Conservation (phyloP, 2,888 invertebrate genomes). For the Lithosia quadra region DNA sequence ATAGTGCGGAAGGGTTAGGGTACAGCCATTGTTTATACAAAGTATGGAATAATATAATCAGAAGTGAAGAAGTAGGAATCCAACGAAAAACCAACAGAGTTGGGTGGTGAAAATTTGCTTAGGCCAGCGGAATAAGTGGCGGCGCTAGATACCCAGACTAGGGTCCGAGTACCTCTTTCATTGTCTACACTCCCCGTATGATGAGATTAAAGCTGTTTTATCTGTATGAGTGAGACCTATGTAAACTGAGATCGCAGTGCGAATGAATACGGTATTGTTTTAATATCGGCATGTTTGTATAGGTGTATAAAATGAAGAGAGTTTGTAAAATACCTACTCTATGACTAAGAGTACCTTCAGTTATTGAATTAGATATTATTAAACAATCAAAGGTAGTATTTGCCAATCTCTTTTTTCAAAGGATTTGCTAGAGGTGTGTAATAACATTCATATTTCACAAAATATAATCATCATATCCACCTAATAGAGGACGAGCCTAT, state of each 20-base stretch:
- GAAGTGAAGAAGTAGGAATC: slow-evolving; percentile 86
- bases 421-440: no score
- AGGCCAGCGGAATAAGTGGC: slow-evolving; percentile 85
- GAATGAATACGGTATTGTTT: slow-evolving; percentile 36
- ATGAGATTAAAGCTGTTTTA: slow-evolving; percentile 53
- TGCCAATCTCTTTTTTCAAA: no score
- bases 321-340: background rate
- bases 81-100: slow-evolving; percentile 84
- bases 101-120: slow-evolving; percentile 84
- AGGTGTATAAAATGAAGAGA: slow-evolving; percentile 5
- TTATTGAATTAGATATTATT: no score
- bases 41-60: slow-evolving; percentile 87
- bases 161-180: slow-evolving; percentile 61
- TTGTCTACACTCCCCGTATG: slow-evolving; percentile 71
- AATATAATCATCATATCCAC: no score
- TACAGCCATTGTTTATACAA: slow-evolving; percentile 82
- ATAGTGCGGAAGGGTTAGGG: slow-evolving; percentile 84
- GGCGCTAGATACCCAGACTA: slow-evolving; percentile 72
- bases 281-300: slow-evolving; percentile 20
- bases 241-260: slow-evolving; percentile 46
- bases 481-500: no score
- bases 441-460: no score
- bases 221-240: slow-evolving; percentile 49
- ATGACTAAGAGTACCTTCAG: no score
- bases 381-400: no score